Base-by-base conservation (phyloP, 2,888 invertebrate genomes). In the Pristionchus exspectatus region DNA sequence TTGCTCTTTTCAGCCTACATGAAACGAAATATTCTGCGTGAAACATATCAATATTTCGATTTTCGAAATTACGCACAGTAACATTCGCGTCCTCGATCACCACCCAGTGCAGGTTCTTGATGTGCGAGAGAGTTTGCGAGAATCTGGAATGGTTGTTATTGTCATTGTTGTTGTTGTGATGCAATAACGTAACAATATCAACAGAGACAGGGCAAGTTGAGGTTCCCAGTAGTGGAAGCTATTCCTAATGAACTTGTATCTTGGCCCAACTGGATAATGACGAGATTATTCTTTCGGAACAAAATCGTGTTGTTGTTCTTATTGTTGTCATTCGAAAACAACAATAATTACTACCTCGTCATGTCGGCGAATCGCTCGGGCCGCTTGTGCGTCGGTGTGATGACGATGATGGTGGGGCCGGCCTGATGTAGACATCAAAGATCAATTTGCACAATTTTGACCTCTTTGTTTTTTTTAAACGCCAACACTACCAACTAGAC, bases 361-460 rank as follows among this genome's bases (percentile, higher is more conserved):
- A 93, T 93, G 72, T 93, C 93, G 21, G 93, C 94, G n/a, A 93
- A 81, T 24, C 93, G 90, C 89, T 93, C 93, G 16, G 92, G 91
- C 30, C 94, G 77, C 86, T 92, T 92, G 59, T 93, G 92, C 18
- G 93, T 94, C 16, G 94, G 93, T 27, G 93, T 94, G 66, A 94
- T 93, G 44, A 87, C 89, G 56, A 90, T 90, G 59, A 90, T 88
- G 0, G 83, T 89, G 0, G 89, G 89, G 18, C 74, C 87, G 74
- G 33, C 59, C 84, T 85, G 84, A 38, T 21, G n/a, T 9, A 56
- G 59, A 24, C 24, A 85, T 59, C 33, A 59, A 33, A 74, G 74
- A 74, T 74, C 38, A 63, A n/a, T 24, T 24, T 63, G n/a, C 44
- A 24, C n/a, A n/a, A n/a, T n/a, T n/a, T n/a, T 56, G 38, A 38